These are phyloP conservation scores for Corapipo altera DNA, from an alignment of 2,113 vertebrate species.

Conservation along the genomic window DNA sequence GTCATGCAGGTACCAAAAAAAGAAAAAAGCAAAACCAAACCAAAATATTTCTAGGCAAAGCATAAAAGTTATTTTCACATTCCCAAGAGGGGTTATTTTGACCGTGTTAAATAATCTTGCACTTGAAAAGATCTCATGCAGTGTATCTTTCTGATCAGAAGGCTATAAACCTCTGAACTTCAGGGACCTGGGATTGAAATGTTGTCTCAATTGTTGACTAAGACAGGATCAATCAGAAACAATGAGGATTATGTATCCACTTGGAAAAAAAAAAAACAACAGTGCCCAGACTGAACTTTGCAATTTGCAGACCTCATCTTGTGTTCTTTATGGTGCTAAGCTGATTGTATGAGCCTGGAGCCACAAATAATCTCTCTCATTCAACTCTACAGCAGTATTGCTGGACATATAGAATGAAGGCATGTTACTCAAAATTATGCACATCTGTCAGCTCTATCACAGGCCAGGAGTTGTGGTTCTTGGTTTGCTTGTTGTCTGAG, in stretches of 20 bases:
- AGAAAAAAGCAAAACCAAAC: not conserved
- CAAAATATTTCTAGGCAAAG: not conserved
- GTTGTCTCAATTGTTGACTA: not conserved
- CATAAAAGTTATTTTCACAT: not conserved
- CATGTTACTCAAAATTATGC: not conserved
- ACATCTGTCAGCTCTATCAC: not conserved
- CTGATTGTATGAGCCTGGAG: not conserved
- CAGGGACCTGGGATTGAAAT: not conserved
- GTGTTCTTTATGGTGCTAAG: not conserved
- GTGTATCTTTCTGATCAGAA: not conserved
- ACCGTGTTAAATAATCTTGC: not conserved
- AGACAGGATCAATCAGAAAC: not conserved
- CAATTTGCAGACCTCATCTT: not conserved
- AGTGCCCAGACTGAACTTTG: not conserved
- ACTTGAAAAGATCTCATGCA: not conserved
- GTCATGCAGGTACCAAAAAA: not conserved
- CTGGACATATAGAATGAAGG: not conserved
- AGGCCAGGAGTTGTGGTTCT: not conserved
- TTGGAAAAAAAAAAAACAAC: not conserved
- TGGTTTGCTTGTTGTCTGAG: not conserved
- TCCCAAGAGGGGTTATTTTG: not conserved
- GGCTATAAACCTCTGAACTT: not conserved
- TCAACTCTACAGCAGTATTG: not conserved
- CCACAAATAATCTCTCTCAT: not conserved
- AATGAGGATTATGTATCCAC: not conserved